Conservation (phyloP, 1,140 invertebrate genomes). For the Drosophila navojoa region DNA sequence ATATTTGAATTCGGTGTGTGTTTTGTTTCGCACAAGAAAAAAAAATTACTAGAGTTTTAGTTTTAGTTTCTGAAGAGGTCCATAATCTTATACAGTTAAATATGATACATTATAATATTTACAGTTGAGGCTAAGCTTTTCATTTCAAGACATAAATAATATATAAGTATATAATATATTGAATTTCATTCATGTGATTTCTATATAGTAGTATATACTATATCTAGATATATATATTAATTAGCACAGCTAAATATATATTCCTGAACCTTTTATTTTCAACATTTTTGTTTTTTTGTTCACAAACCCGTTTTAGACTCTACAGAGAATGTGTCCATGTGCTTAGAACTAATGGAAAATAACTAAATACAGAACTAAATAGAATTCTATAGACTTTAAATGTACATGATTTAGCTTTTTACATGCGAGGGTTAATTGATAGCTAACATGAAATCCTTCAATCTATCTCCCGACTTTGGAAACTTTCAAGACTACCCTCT, state of each 20-base stretch:
- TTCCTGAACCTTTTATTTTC: slow-evolving; percentile 66
- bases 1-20: slow-evolving; percentile 49
- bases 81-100: slow-evolving; percentile 40
- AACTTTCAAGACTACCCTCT: too few species aligned
- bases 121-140: slow-evolving; percentile 40
- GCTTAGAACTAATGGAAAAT: slow-evolving; percentile 1
- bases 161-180: slow-evolving; percentile 10
- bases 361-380: not conserved
- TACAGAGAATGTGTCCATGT: slow-evolving; percentile 13
- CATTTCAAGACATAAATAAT: not conserved
- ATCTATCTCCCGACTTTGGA: too few species aligned
- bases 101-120: slow-evolving; percentile 52
- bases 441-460: too few species aligned
- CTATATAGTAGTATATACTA: not conserved
- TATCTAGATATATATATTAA: slow-evolving; percentile 38
- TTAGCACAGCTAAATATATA: slow-evolving; percentile 76
- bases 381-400: slow-evolving; percentile 9
- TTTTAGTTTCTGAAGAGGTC: slow-evolving; percentile 41
- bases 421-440: too few species aligned
- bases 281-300: not conserved
- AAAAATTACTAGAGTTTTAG: slow-evolving; percentile 32
- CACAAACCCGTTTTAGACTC: slow-evolving; percentile 7
- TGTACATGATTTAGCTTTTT: slow-evolving; percentile 5
- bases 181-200: slow-evolving; percentile 50
- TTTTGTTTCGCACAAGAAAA: slow-evolving; percentile 70